Conservation (phyloP, 2,797 vertebrate species). For the Halcyon badia region DNA sequence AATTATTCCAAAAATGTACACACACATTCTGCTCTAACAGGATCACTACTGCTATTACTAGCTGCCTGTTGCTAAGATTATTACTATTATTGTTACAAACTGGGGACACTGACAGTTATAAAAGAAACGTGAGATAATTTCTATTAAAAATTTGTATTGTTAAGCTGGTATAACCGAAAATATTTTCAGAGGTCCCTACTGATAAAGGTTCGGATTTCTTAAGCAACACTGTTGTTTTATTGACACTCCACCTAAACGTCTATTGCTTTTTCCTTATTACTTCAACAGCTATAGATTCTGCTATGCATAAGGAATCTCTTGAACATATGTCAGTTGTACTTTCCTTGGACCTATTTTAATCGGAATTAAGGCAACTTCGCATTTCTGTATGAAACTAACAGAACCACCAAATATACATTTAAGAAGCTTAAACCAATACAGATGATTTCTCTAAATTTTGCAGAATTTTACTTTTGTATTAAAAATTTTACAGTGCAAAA, state of each 20-base stretch:
- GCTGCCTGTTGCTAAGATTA: background rate
- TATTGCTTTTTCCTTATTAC: background rate
- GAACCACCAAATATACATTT: background rate
- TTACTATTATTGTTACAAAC: background rate
- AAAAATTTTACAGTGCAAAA: background rate
- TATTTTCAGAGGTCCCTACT: background rate
- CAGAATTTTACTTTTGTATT: background rate
- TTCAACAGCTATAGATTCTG: background rate
- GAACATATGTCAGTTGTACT: fast-evolving
- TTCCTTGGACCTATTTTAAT: background rate
- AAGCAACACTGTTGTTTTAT: background rate
- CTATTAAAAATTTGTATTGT: background rate
- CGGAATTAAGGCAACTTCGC: background rate
- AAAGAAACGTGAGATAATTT: background rate
- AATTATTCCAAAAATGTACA: background rate
- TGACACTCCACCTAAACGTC: background rate
- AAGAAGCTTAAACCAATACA: background rate
- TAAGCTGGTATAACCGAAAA: background rate
- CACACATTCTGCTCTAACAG: background rate
- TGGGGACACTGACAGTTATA: background rate
- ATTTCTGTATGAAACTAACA: background rate
- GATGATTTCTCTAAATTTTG: background rate
- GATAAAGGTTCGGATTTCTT: background rate
- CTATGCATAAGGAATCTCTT: background rate
- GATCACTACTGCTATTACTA: background rate